phyloP scores from a whole-genome alignment of 2,888 invertebrate genomes.

The Andrena flavipes region DNA sequence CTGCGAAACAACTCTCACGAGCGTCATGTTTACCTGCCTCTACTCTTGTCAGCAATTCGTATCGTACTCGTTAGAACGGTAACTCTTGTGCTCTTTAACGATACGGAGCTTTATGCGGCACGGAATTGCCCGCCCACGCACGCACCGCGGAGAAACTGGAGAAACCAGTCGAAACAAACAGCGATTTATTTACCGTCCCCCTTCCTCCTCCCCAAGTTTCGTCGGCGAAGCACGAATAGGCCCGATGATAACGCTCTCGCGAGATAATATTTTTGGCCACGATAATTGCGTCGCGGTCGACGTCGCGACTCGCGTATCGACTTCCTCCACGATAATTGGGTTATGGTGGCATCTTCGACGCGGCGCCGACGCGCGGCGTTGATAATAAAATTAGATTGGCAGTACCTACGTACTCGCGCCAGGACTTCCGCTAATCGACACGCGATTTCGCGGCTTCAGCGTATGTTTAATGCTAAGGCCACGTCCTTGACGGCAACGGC shows the following conservation, averaged over 20 bases:
- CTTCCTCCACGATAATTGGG: constrained; percentile 22
- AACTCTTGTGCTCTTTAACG: constrained; percentile 11
- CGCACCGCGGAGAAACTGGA: not conserved
- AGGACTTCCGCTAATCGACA: constrained; percentile 6
- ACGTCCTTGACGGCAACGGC: too few species aligned
- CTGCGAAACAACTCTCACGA: not conserved
- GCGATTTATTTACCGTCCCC: constrained; percentile 5
- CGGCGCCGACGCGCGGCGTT: not conserved
- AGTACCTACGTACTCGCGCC: not conserved
- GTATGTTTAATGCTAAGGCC: too few species aligned
- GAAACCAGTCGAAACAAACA: not conserved
- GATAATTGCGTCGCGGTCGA: not conserved
- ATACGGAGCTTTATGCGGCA: constrained; percentile 26
- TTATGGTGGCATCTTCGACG: constrained; percentile 26
- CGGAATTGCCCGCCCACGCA: constrained; percentile 38
- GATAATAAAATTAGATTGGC: not conserved
- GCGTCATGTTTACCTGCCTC: constrained; percentile 25
- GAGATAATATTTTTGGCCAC: constrained; percentile 1
- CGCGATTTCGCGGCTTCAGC: not conserved
- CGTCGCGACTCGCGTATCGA: constrained; percentile 9
- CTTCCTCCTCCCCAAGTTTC: too few species aligned
- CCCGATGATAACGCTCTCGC: constrained; percentile 3
- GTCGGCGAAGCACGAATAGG: not conserved
- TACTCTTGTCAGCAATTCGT: constrained; percentile 26
- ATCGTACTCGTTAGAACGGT: constrained; percentile 26